Conservation (phyloP, 2,113 vertebrate species). For the Gulo gulo region DNA sequence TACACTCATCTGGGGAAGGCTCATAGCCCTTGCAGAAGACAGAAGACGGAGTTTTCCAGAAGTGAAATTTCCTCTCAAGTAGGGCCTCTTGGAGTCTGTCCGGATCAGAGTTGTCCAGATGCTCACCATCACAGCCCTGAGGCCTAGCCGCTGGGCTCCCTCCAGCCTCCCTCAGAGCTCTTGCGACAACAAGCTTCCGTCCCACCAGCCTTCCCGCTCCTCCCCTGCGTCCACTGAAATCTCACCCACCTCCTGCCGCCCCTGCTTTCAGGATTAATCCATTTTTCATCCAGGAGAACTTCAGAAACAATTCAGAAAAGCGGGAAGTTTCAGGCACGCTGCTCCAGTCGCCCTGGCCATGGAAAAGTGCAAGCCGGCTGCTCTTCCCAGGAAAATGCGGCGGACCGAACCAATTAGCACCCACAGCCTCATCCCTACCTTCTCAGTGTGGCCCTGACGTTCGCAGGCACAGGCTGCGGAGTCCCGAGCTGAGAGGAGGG, state of each 20-base stretch:
- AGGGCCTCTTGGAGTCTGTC: background rate
- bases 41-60: background rate
- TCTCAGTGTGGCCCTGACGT: conserved; percentile 60
- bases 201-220: rapidly evolving
- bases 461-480: conserved; percentile 65
- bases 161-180: background rate
- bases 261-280: background rate
- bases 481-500: conserved; percentile 59
- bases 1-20: background rate
- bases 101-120: background rate
- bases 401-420: background rate
- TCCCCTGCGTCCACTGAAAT: rapidly evolving
- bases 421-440: conserved; percentile 55
- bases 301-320: background rate
- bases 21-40: background rate
- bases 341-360: background rate
- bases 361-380: background rate
- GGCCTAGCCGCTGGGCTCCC: rapidly evolving
- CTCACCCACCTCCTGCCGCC: background rate
- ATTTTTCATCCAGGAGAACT: background rate
- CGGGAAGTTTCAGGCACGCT: background rate
- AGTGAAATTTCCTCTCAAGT: background rate
- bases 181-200: background rate
- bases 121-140: rapidly evolving
- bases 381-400: background rate